phyloP scores from a whole-genome alignment of 2,797 vertebrate species.

The Myiotriccus ornatus region DNA sequence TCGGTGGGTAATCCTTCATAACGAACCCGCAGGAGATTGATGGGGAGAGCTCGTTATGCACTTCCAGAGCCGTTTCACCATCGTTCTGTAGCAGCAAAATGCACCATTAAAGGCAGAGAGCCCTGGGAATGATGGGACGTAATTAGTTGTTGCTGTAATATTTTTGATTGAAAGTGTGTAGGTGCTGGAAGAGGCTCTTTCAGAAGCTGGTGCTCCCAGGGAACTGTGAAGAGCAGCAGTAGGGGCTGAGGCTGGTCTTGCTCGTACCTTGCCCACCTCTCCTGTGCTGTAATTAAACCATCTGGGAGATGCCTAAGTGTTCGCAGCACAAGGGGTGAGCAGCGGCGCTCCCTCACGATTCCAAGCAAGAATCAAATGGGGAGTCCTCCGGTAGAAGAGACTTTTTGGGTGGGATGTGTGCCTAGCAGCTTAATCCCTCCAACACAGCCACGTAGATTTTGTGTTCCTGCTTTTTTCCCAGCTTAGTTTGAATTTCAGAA shows the following conservation, averaged over 20 bases:
- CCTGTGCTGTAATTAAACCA: background rate
- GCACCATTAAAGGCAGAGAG: slow-evolving; percentile 53
- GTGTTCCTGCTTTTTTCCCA: background rate
- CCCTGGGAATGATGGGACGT: slow-evolving; percentile 47
- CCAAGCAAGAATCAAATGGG: background rate
- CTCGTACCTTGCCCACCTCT: background rate
- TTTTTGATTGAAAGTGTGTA: slow-evolving; percentile 62
- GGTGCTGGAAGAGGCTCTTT: slow-evolving; percentile 13
- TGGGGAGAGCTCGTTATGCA: slow-evolving; percentile 38
- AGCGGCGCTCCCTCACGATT: background rate
- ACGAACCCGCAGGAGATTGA: slow-evolving; percentile 49
- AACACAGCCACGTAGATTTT: background rate
- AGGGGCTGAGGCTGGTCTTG: background rate
- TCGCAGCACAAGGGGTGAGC: too few relatives aligned
- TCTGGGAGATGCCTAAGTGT: background rate
- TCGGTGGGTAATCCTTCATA: slow-evolving; percentile 44
- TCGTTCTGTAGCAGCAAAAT: slow-evolving; percentile 21
- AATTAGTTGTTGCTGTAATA: slow-evolving; percentile 69
- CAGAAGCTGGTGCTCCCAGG: background rate
- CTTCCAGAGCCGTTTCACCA: background rate
- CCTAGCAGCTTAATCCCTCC: too few relatives aligned
- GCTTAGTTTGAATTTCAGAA: background rate
- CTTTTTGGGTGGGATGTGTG: background rate
- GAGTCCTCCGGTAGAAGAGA: background rate
- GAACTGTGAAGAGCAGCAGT: background rate